Evolutionary conservation across 2,113 vertebrate species (phyloP).

Genomic region (Trinectes maculatus): DNA sequence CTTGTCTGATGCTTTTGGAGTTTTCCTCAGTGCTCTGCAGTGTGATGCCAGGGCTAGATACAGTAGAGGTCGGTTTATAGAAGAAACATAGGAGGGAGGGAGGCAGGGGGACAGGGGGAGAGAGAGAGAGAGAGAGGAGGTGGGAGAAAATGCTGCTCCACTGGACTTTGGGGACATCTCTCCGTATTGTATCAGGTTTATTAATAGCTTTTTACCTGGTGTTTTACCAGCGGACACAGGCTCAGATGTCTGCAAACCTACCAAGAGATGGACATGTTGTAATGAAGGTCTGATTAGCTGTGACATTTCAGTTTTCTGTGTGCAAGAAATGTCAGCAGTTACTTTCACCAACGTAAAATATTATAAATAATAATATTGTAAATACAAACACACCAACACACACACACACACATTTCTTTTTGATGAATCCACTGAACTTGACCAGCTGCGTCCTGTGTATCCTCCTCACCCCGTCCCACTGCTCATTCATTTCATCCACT

Average conservation of each 20-base stretch:
- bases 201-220: conserved; percentile 38
- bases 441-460: not conserved
- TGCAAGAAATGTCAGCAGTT: conserved; percentile 13
- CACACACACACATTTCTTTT: no score
- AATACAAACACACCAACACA: not conserved
- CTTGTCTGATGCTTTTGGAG: conserved; percentile 76
- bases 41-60: conserved; percentile 76
- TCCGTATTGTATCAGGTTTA: conserved; percentile 58
- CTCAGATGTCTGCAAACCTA: conserved; percentile 43
- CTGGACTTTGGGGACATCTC: conserved; percentile 71
- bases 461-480: conserved; percentile 26
- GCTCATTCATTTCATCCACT: conserved; percentile 68
- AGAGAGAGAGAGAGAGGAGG: conserved; percentile 32
- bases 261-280: conserved; percentile 7
- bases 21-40: conserved; percentile 71
- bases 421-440: no score
- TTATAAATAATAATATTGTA: conserved; percentile 8
- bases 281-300: conserved; percentile 39
- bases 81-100: conserved; percentile 67
- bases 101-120: conserved; percentile 47
- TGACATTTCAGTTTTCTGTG: conserved; percentile 29
- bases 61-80: conserved; percentile 77
- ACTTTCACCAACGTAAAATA: conserved; percentile 18
- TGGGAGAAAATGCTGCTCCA: conserved; percentile 61
- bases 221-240: conserved; percentile 46